These are phyloP conservation scores for Pseudomyrmex flavicornis DNA, from an alignment of 1,140 invertebrate species.

Conservation along the genomic window DNA sequence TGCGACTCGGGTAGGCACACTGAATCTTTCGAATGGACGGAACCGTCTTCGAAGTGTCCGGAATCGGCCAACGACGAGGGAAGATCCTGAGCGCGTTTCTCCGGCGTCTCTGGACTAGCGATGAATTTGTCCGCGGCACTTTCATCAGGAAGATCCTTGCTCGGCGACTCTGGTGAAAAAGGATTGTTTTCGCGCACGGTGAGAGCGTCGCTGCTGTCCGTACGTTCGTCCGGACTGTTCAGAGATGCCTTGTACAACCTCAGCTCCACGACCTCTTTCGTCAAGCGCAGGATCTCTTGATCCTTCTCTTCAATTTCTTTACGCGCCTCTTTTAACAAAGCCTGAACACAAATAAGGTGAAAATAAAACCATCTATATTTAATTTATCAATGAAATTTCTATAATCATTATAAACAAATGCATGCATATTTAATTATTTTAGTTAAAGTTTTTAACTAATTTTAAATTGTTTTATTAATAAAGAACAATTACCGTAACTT, in stretches of 20 bases:
- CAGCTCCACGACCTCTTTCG: constrained; percentile 93
- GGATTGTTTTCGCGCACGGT: constrained; percentile 89
- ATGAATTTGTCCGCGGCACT: constrained; percentile 49
- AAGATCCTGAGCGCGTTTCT: constrained; percentile 73
- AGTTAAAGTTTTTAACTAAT: no score
- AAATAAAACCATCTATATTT: neutral
- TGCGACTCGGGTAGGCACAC: constrained; percentile 82
- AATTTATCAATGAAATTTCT: neutral
- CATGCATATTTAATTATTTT: neutral
- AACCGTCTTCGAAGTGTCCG: constrained; percentile 94
- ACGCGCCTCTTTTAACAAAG: constrained; percentile 89
- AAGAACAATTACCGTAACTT: no score
- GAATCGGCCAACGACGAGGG: constrained; percentile 91
- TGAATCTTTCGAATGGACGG: constrained; percentile 91
- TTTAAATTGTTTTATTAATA: no score
- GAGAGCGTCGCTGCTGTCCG: constrained; percentile 89
- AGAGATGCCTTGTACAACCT: constrained; percentile 91
- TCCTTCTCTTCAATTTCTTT: constrained; percentile 92
- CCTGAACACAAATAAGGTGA: constrained; percentile 82
- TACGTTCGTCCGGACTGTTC: constrained; percentile 90
- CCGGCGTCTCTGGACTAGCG: constrained; percentile 67
- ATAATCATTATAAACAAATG: constrained; percentile 1
- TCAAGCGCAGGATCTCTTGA: constrained; percentile 91
- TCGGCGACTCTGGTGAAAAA: constrained; percentile 81
- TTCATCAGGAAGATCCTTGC: constrained; percentile 77